phyloP scores from a whole-genome alignment of 2,888 invertebrate genomes.

The Encarsia formosa region DNA sequence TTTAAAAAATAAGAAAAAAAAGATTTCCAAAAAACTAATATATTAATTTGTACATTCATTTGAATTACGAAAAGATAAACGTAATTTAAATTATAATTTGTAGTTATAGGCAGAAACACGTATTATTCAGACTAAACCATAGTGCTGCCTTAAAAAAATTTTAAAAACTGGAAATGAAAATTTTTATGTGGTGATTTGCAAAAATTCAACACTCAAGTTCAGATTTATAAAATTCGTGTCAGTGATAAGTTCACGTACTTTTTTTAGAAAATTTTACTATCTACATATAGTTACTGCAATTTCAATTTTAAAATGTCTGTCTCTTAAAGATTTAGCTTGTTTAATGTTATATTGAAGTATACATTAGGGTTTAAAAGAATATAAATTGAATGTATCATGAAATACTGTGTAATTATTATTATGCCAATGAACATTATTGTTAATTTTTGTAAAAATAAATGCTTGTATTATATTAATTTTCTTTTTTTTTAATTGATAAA shows the following conservation, averaged over 20 bases:
- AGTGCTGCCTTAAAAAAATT: slow-evolving; percentile 36
- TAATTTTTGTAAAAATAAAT: slow-evolving; percentile 23
- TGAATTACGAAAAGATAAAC: slow-evolving; percentile 25
- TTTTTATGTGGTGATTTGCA: slow-evolving; percentile 23
- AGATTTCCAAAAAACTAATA: no score
- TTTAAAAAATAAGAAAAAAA: no score
- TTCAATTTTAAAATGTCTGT: slow-evolving; percentile 21
- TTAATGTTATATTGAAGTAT: slow-evolving; percentile 12
- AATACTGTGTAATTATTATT: slow-evolving; percentile 15
- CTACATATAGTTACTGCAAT: slow-evolving; percentile 1
- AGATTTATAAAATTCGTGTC: slow-evolving; percentile 26
- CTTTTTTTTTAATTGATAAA: slow-evolving; percentile 21
- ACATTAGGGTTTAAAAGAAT: slow-evolving; percentile 12
- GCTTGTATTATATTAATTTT: slow-evolving; percentile 16
- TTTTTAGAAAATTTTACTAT: slow-evolving; percentile 15
- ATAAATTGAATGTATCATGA: slow-evolving; percentile 19
- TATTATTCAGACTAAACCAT: slow-evolving; percentile 32
- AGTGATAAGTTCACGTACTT: slow-evolving; percentile 19
- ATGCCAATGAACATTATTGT: slow-evolving; percentile 22
- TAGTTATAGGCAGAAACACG: slow-evolving; percentile 16
- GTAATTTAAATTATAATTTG: slow-evolving; percentile 7
- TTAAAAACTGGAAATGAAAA: not conserved
- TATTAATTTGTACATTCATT: not conserved
- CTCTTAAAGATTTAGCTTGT: slow-evolving; percentile 18
- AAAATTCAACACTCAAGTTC: slow-evolving; percentile 35